Conservation (phyloP, 2,888 invertebrate species). For the Xanthostigma xanthostigma region DNA sequence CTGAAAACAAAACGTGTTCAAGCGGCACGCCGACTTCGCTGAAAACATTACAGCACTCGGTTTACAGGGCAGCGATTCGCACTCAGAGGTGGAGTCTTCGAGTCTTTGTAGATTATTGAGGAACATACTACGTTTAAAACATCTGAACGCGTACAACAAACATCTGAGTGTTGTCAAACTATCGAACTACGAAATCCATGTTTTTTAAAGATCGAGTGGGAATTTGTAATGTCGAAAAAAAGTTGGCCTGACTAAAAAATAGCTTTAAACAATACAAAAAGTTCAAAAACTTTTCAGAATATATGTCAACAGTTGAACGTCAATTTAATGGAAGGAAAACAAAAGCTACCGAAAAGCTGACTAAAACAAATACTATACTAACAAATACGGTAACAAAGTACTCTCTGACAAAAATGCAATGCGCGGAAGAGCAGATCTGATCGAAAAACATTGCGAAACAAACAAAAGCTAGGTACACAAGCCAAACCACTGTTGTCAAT, state of each 20-base stretch:
- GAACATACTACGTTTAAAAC: no score
- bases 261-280: no score
- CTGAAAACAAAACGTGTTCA: no score
- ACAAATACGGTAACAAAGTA: slow-evolving; percentile 22
- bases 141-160: no score
- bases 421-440: slow-evolving; percentile 50
- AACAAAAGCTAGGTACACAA: slow-evolving; percentile 42
- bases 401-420: slow-evolving; percentile 28
- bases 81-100: no score
- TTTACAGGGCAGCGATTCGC: no score
- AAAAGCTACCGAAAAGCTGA: slow-evolving; percentile 30
- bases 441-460: slow-evolving; percentile 44
- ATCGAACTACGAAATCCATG: no score
- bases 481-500: slow-evolving; percentile 44
- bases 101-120: no score
- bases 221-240: neutral
- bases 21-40: no score
- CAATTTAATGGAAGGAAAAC: slow-evolving; percentile 30
- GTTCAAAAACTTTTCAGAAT: slow-evolving; percentile 1
- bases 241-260: slow-evolving; percentile 7
- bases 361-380: slow-evolving; percentile 27
- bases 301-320: slow-evolving; percentile 35
- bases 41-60: no score
- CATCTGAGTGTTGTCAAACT: no score
- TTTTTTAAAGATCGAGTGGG: no score